Percentiles rank a stretch among this genome's conserved stretches.
Evolutionary conservation across 2,113 vertebrate species (phyloP).

Genomic region (Gasterosteus aculeatus): DNA sequence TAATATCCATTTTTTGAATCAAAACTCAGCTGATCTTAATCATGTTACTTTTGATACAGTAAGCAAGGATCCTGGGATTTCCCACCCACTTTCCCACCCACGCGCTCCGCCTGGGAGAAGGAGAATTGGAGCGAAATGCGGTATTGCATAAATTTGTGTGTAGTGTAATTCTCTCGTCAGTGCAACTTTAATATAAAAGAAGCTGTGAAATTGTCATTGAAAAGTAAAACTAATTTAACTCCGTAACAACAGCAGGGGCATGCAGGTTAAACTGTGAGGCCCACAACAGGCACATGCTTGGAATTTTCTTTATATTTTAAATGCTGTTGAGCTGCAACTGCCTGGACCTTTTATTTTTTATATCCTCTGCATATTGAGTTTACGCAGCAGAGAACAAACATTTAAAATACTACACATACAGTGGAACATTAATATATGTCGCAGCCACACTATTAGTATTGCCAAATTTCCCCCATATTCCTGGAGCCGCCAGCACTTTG

Average conservation of each 20-base stretch:
- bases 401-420: slow-evolving; percentile 47
- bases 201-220: slow-evolving; percentile 56
- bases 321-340: slow-evolving; percentile 5
- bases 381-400: slow-evolving; percentile 27
- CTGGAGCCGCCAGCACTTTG: slow-evolving; percentile 41
- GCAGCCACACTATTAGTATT: slow-evolving; percentile 48
- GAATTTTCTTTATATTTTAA: slow-evolving; percentile 35
- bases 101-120: slow-evolving; percentile 39
- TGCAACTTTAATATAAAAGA: slow-evolving; percentile 45
- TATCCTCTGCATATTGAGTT: slow-evolving; percentile 18
- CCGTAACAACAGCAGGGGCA: slow-evolving; percentile 42
- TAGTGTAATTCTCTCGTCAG: slow-evolving; percentile 51
- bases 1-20: slow-evolving; percentile 10
- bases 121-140: slow-evolving; percentile 50
- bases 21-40: slow-evolving; percentile 35
- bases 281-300: slow-evolving; percentile 7
- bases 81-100: slow-evolving; percentile 54
- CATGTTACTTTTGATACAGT: slow-evolving; percentile 39
- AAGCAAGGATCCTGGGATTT: slow-evolving; percentile 55
- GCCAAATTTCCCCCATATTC: slow-evolving; percentile 56
- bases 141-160: slow-evolving; percentile 48
- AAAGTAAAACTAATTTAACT: slow-evolving; percentile 68
- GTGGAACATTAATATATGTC: slow-evolving; percentile 60
- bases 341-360: slow-evolving; percentile 30
- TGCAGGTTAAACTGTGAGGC: slow-evolving; percentile 55